These are phyloP conservation scores for Enteromius paludinosus DNA, from an alignment of 2,797 vertebrate genomes.

Conservation along the genomic window DNA sequence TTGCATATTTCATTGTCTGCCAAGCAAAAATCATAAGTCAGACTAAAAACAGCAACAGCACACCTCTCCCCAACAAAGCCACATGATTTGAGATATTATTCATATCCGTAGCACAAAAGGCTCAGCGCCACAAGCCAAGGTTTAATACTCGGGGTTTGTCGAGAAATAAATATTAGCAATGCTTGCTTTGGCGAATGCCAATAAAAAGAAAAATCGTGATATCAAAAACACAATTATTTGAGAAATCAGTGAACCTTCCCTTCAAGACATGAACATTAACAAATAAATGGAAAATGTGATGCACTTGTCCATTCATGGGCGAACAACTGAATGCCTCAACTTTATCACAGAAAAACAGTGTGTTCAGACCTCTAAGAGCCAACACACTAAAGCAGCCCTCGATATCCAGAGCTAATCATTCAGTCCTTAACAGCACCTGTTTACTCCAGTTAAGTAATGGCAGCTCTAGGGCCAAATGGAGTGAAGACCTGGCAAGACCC, in stretches of 20 bases:
- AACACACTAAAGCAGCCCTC: conserved; percentile 35
- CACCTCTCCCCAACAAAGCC: neutral
- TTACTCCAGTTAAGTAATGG: conserved; percentile 37
- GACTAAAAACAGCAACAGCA: conserved; percentile 15
- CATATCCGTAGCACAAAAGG: neutral
- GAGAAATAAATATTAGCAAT: neutral
- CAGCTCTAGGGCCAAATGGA: conserved; percentile 62
- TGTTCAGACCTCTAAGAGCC: conserved; percentile 13
- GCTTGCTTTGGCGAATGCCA: neutral
- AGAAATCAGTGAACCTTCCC: conserved; percentile 15
- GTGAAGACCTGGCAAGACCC: conserved; percentile 23
- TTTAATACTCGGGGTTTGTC: neutral
- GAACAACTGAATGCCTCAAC: neutral
- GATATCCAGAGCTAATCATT: conserved; percentile 51
- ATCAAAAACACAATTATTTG: neutral
- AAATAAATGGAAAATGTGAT: conserved; percentile 15
- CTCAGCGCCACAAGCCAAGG: neutral
- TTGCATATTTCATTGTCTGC: neutral
- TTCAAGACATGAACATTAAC: neutral
- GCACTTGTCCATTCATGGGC: neutral
- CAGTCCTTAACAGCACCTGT: conserved; percentile 52
- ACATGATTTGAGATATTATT: conserved; percentile 19
- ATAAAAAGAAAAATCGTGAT: neutral
- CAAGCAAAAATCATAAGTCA: neutral
- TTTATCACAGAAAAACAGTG: conserved; percentile 20